Percentiles rank a stretch among this genome's conserved stretches.
These are phyloP conservation scores for Nylanderia fulva DNA, from an alignment of 1,140 invertebrate species.

Conservation along the genomic window DNA sequence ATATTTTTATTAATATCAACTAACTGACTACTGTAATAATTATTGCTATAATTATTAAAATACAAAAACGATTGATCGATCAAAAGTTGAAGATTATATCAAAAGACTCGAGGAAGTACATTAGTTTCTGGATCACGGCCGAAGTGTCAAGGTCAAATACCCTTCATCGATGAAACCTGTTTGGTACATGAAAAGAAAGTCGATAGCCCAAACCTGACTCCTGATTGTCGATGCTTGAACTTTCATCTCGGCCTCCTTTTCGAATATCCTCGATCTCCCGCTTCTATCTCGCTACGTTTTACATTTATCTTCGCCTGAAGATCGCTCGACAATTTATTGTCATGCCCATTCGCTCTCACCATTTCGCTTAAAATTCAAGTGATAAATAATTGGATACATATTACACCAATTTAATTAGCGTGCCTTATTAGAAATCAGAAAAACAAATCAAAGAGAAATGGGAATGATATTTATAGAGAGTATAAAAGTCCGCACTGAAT, in stretches of 20 bases:
- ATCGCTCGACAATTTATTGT: neutral
- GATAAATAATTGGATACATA: constrained; percentile 21
- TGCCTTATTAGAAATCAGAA: neutral
- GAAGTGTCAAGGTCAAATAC: constrained; percentile 48
- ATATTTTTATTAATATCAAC: neutral
- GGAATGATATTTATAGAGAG: neutral
- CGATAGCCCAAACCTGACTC: constrained; percentile 66
- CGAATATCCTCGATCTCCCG: constrained; percentile 25
- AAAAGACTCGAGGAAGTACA: neutral
- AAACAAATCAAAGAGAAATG: neutral
- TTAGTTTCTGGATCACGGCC: constrained; percentile 53
- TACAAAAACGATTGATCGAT: neutral
- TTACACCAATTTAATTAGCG: neutral
- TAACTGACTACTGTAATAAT: neutral
- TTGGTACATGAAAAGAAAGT: constrained; percentile 69
- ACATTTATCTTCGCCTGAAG: constrained; percentile 9
- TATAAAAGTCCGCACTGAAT: neutral
- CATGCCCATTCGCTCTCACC: constrained; percentile 14
- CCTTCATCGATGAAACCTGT: constrained; percentile 61
- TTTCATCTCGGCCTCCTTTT: constrained; percentile 67
- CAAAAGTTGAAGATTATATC: neutral
- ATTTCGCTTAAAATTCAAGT: constrained; percentile 29
- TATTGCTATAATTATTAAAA: neutral
- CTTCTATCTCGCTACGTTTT: constrained; percentile 50
- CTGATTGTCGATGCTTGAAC: constrained; percentile 55